Evolutionary conservation across 1,140 invertebrate species (phyloP), one percentile per base, ranked within the genome.

Genomic region (Leptopilina clavipes): DNA sequence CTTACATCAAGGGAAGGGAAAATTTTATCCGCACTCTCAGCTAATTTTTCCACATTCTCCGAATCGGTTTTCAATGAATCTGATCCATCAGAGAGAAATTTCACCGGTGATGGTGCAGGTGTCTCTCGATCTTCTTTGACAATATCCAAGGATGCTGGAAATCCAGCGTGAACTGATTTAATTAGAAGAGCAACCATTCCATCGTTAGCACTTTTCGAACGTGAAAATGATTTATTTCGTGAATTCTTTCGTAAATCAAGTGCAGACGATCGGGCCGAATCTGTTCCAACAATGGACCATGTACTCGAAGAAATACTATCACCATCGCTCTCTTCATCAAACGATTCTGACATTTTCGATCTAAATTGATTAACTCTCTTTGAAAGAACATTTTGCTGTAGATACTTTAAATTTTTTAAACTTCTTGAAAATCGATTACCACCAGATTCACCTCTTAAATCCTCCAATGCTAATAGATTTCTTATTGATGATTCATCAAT

Each of bases 161-260:
- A 74, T 9, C 91, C 93, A n/a, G 91, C 92, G 65, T 93, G 93
- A 7, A 94, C 91, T 7, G 93, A 93, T 76, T 92, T 89, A 1
- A 93, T 93, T 19, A 94, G 85, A 73, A 94, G 90, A 10, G 93
- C 92, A 1, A 93, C 93, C 91, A 94, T 93, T 1, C 90, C 88
- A 82, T 93, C 92, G 74, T 91, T 92, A 70, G 88, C 84, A 9
- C 87, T 88, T 81, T 93, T 93, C n/a, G 90, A 89, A 73, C 93
- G 92, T 40, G 88, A 91, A 3, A 90, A 87, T 65, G 89, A 91
- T 79, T 92, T 92, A 14, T 85, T 83, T 70, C 73, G 85, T 17
- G 83, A 76, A 17, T 75, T 77, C 14, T 84, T 74, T 1, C 80
- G 74, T 9, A 86, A 19, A 31, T 87, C 84, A 0, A 75, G 17